Evolutionary conservation across 2,113 vertebrate genomes (phyloP).

Genomic region (Alectura lathami): DNA sequence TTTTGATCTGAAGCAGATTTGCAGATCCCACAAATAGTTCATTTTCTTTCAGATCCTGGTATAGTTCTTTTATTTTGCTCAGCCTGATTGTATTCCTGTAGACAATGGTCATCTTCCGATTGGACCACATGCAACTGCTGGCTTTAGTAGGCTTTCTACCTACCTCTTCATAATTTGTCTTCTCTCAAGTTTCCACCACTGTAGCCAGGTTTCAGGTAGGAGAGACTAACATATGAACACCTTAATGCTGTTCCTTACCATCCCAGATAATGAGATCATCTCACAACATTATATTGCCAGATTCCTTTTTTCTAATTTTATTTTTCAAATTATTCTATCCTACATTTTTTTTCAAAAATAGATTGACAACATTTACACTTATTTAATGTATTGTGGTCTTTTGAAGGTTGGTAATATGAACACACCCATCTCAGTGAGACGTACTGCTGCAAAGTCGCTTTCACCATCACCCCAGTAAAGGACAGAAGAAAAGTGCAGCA

Average conservation of each 20-base stretch:
- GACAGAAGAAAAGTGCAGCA: neutral
- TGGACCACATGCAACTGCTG: neutral
- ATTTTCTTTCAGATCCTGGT: neutral
- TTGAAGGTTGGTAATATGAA: neutral
- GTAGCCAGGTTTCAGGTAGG: neutral
- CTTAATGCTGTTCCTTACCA: neutral
- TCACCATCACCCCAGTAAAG: neutral
- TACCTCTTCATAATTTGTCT: neutral
- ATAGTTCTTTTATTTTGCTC: neutral
- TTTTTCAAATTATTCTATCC: neutral
- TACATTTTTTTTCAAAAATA: rapidly evolving
- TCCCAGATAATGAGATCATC: neutral
- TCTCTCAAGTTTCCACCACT: neutral
- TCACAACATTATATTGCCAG: neutral
- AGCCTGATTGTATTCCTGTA: neutral
- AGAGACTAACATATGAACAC: rapidly evolving
- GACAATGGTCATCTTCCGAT: neutral
- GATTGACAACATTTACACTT: neutral
- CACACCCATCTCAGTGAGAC: neutral
- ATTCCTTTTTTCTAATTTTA: neutral
- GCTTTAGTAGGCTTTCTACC: neutral
- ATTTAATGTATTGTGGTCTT: neutral
- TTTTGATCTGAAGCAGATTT: neutral
- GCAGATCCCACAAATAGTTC: neutral
- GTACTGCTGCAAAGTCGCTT: neutral